phyloP scores from a whole-genome alignment of 2,888 invertebrate species.

The Machimus rusticus region DNA sequence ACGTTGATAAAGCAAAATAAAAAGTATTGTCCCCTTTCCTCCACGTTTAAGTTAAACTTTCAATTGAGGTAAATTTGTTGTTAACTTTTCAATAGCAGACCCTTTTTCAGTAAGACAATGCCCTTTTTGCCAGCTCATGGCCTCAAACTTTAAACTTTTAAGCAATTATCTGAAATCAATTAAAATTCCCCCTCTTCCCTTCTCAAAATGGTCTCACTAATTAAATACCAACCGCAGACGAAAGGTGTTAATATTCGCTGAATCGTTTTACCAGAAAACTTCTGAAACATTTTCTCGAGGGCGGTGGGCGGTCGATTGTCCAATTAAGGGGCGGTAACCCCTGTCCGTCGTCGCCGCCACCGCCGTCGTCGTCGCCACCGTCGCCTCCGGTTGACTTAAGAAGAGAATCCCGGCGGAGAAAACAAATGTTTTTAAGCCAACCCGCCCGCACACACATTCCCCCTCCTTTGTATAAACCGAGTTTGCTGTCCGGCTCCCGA shows the following conservation, averaged over 20 bases:
- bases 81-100: too few species aligned
- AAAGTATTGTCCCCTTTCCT: too few species aligned
- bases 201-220: background rate
- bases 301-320: background rate
- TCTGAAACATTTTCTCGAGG: background rate
- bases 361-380: background rate
- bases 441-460: background rate
- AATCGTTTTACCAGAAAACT: background rate
- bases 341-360: background rate
- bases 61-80: too few species aligned
- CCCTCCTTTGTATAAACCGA: background rate
- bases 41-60: too few species aligned
- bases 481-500: background rate
- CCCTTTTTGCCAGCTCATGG: too few species aligned
- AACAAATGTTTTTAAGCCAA: background rate
- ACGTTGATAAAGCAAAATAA: too few species aligned
- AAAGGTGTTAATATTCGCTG: background rate
- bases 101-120: too few species aligned
- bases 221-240: background rate
- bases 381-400: background rate
- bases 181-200: background rate
- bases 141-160: too few species aligned
- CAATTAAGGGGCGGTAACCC: background rate
- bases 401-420: background rate
- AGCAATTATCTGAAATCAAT: too few species aligned